Percentiles rank a stretch among this genome's conserved stretches.
phyloP scores from a whole-genome alignment of 2,113 vertebrate genomes.

The Eleginops maclovinus region DNA sequence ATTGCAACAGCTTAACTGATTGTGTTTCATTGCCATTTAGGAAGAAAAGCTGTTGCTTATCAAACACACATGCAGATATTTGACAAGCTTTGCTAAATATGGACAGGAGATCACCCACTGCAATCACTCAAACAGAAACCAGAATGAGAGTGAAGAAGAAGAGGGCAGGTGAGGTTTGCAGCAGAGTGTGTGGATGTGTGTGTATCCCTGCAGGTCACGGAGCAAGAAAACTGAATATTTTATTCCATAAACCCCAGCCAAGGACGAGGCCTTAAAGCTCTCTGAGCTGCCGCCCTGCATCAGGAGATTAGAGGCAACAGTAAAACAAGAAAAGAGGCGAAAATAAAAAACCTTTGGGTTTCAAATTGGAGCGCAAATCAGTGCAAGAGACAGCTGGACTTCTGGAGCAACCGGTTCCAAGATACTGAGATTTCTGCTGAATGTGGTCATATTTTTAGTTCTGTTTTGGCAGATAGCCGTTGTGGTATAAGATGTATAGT shows the following conservation, averaged over 20 bases:
- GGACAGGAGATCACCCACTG: no score
- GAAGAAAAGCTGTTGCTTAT: background rate
- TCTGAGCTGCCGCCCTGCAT: background rate
- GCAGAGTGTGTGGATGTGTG: constrained; percentile 34
- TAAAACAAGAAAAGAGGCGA: background rate
- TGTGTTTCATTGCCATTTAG: background rate
- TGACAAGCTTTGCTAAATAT: no score
- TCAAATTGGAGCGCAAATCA: background rate
- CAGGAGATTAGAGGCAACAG: constrained; percentile 1
- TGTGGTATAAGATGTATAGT: background rate
- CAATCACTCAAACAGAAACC: background rate
- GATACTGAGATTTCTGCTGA: background rate
- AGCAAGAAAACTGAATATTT: constrained; percentile 61
- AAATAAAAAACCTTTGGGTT: background rate
- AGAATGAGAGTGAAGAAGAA: background rate
- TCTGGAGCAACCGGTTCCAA: background rate
- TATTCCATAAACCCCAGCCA: constrained; percentile 43
- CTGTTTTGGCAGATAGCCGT: background rate
- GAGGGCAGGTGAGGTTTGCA: constrained; percentile 38
- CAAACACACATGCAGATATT: no score
- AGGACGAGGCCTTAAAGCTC: constrained; percentile 53
- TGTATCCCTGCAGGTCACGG: background rate
- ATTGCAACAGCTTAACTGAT: background rate
- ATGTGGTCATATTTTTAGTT: background rate
- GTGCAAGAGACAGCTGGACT: background rate